A percentile compares a stretch with the other conserved stretches of the same genome.
These are phyloP conservation scores for Phymanthus crucifer DNA, from an alignment of 92 coral and sea anemone species.

Conservation along the genomic window DNA sequence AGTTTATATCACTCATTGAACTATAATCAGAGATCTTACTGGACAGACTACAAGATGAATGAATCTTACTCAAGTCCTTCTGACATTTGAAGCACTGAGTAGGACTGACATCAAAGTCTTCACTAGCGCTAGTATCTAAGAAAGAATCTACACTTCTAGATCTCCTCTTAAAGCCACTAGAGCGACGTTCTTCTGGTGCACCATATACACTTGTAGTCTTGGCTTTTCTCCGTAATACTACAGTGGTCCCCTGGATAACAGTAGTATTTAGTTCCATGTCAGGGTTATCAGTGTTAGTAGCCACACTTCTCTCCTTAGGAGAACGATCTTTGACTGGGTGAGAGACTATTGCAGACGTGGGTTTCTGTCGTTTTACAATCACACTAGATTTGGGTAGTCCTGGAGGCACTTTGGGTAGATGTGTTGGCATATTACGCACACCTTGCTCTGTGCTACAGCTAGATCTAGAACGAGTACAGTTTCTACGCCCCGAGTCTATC, in stretches of 20 bases:
- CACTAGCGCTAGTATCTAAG: conserved; percentile 58
- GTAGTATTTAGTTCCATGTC: conserved; percentile 14
- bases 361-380: conserved; percentile 21
- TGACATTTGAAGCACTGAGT: conserved; percentile 83
- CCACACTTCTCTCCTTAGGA: conserved; percentile 46
- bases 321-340: conserved; percentile 53
- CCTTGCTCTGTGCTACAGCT: conserved; percentile 39
- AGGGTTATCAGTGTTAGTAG: conserved; percentile 36
- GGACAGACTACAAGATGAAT: conserved; percentile 61
- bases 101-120: conserved; percentile 62
- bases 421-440: background rate
- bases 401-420: conserved; percentile 33
- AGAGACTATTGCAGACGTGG: conserved; percentile 32
- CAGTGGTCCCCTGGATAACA: conserved; percentile 37
- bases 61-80: conserved; percentile 71
- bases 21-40: conserved; percentile 84
- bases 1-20: conserved; percentile 77
- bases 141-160: conserved; percentile 85
- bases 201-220: conserved; percentile 40
- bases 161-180: conserved; percentile 60
- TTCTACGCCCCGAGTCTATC: conserved; percentile 70
- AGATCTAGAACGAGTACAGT: conserved; percentile 40
- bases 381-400: conserved; percentile 21
- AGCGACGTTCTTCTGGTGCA: conserved; percentile 3
- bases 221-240: conserved; percentile 64